A percentile compares a stretch with the other conserved stretches of the same genome.
Conservation (phyloP, 2,888 invertebrate species). For the Margaritifera margaritifera region DNA sequence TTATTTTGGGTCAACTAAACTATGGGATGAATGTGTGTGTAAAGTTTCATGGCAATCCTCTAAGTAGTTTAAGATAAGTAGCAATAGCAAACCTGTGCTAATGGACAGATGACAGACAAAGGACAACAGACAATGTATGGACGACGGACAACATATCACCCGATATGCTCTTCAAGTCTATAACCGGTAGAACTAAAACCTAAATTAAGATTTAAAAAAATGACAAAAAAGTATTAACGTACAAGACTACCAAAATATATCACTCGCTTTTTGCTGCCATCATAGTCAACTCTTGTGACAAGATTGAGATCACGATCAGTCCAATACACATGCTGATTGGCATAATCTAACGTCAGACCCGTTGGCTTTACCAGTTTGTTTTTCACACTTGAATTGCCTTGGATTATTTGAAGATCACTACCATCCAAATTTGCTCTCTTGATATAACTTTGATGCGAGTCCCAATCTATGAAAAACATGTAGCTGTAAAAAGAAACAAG, state of each 20-base stretch:
- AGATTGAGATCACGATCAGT: constrained; percentile 80
- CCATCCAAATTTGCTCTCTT: constrained; percentile 91
- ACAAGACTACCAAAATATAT: constrained; percentile 16
- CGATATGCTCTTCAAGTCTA: too few species aligned
- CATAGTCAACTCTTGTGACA: constrained; percentile 83
- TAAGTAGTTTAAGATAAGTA: too few species aligned
- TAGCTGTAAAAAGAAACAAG: constrained; percentile 74
- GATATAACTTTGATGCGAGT: constrained; percentile 75
- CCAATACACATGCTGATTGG: constrained; percentile 86
- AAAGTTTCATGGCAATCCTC: too few species aligned
- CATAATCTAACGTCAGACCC: constrained; percentile 85
- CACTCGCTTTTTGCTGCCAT: constrained; percentile 76
- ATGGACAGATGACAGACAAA: too few species aligned
- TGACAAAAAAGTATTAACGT: too few species aligned
- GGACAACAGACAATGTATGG: too few species aligned
- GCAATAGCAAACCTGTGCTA: too few species aligned
- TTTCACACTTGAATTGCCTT: constrained; percentile 76
- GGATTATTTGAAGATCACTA: constrained; percentile 74
- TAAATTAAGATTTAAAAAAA: too few species aligned
- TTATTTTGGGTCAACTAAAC: too few species aligned
- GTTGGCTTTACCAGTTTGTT: constrained; percentile 86
- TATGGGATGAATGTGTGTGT: too few species aligned
- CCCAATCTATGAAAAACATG: constrained; percentile 95
- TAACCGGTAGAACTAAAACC: too few species aligned
- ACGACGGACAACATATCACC: too few species aligned